These are phyloP conservation scores for Anneissia japonica DNA, from an alignment of 35 echinoderm and acorn worm species.

Conservation along the genomic window DNA sequence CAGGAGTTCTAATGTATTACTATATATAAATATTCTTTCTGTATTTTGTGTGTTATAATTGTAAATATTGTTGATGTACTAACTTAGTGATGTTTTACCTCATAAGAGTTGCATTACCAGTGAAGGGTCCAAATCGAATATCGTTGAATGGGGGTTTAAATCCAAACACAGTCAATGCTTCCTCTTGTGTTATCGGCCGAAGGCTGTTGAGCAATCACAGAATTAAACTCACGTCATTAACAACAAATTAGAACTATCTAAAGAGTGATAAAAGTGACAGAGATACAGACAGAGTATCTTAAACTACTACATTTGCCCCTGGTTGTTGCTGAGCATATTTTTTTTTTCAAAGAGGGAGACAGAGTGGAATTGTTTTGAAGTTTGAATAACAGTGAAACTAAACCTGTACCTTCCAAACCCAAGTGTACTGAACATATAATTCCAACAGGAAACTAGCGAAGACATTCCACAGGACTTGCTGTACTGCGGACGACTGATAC, in stretches of 20 bases:
- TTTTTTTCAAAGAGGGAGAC: no score
- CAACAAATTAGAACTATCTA: not conserved
- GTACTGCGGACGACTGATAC: conserved; percentile 68
- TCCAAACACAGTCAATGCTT: conserved; percentile 57
- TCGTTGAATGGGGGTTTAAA: conserved; percentile 77
- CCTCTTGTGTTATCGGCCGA: conserved; percentile 62
- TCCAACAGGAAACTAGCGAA: conserved; percentile 72
- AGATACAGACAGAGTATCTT: no score
- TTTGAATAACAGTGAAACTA: no score
- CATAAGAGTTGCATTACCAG: conserved; percentile 74
- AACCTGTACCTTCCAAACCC: conserved; percentile 47
- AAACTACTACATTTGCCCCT: no score
- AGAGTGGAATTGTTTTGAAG: no score
- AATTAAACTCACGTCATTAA: not conserved
- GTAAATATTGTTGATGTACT: no score
- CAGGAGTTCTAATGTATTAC: no score
- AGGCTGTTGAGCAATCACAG: not conserved
- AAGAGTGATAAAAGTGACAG: no score
- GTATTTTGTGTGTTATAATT: no score
- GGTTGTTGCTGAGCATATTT: no score
- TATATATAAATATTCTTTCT: no score
- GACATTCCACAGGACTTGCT: conserved; percentile 78
- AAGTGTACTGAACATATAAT: conserved; percentile 62
- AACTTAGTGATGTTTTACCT: no score
- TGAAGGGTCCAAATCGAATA: conserved; percentile 70